phyloP scores from a whole-genome alignment of 2,797 vertebrate species.

The Malacoraja senta region DNA sequence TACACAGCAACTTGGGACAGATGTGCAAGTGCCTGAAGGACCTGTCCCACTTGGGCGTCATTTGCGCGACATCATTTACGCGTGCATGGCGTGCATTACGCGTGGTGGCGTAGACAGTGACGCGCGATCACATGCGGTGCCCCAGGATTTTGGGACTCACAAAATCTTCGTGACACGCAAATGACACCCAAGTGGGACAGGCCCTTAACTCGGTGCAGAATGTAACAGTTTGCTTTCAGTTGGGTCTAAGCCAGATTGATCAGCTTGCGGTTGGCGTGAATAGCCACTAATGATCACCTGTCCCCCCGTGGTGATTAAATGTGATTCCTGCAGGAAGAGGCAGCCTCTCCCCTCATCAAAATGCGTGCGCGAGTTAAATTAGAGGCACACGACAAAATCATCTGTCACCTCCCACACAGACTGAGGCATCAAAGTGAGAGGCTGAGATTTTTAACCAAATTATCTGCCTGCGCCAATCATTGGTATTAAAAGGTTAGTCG shows the following conservation, averaged over 20 bases:
- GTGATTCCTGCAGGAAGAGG: slow-evolving; percentile 13
- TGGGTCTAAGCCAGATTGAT: background rate
- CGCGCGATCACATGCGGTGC: too few relatives aligned
- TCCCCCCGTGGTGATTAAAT: background rate
- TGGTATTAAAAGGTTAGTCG: background rate
- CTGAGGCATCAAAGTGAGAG: background rate
- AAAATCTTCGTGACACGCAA: too few relatives aligned
- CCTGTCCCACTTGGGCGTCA: too few relatives aligned
- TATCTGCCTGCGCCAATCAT: slow-evolving; percentile 4
- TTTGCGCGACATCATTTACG: too few relatives aligned
- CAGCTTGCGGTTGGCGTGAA: background rate
- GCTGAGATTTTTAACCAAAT: slow-evolving; percentile 16
- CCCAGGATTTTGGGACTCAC: too few relatives aligned
- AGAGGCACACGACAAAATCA: background rate
- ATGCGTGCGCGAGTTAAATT: background rate
- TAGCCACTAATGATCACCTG: slow-evolving; percentile 35
- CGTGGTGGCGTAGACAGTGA: too few relatives aligned
- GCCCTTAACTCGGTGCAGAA: background rate
- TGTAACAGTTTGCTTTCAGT: background rate
- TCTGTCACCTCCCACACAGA: background rate
- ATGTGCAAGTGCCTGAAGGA: background rate
- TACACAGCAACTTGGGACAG: background rate
- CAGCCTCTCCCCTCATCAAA: slow-evolving; percentile 6
- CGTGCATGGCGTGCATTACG: too few relatives aligned
- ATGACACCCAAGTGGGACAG: too few relatives aligned